Conservation (phyloP, 2,113 vertebrate species). For the Macrotis lagotis region DNA sequence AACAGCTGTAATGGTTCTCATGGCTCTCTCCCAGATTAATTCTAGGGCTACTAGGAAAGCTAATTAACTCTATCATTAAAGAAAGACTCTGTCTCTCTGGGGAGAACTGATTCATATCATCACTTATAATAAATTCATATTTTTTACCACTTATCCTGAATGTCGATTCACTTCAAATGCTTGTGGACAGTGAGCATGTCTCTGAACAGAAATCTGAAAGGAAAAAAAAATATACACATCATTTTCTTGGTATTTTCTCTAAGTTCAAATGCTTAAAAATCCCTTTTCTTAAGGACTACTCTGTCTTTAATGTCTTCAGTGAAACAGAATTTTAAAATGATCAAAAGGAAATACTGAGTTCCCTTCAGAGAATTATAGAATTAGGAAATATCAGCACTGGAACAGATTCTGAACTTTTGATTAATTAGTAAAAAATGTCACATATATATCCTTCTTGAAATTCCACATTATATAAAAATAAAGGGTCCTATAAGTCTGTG, state of each 20-base stretch:
- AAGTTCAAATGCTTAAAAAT: neutral
- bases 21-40: neutral
- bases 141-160: constrained; percentile 1
- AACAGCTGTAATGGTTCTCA: neutral
- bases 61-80: neutral
- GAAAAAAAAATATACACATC: neutral
- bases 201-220: neutral
- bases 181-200: neutral
- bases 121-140: neutral
- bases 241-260: neutral
- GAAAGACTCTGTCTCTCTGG: neutral
- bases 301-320: neutral
- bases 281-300: neutral
- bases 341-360: neutral
- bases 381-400: neutral
- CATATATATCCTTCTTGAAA: neutral
- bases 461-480: neutral
- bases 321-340: neutral
- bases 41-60: neutral
- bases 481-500: neutral
- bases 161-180: neutral
- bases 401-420: neutral
- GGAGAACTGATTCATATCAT: neutral
- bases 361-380: neutral
- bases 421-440: neutral